Conservation (phyloP, 2,797 vertebrate genomes). For the Masticophis lateralis region DNA sequence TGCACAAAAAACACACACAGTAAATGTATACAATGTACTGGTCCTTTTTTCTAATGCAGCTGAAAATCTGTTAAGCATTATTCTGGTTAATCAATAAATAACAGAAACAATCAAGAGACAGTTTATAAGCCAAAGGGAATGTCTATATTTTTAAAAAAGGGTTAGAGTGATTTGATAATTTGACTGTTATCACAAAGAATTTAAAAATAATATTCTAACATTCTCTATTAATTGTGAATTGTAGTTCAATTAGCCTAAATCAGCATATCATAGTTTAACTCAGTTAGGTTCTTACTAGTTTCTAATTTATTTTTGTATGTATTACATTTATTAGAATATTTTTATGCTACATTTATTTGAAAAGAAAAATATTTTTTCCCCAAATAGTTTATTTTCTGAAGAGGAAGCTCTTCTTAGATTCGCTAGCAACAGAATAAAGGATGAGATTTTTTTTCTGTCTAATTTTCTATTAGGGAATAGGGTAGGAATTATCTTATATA, state of each 20-base stretch:
- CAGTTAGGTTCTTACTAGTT: constrained; percentile 56
- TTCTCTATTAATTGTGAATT: not conserved
- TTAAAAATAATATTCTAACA: not conserved
- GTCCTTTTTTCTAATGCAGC: not conserved
- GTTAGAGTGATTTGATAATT: not conserved
- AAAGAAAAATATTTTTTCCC: not conserved
- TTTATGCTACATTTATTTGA: not conserved
- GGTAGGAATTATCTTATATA: constrained; percentile 47
- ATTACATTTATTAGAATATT: not conserved
- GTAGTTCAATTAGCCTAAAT: constrained; percentile 46
- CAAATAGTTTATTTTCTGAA: not conserved
- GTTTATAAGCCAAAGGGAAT: not conserved
- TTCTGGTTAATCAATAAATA: not conserved
- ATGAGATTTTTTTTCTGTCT: not conserved
- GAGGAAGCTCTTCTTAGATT: not conserved
- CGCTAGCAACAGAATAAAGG: not conserved
- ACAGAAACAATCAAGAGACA: not conserved
- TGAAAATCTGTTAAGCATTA: not conserved
- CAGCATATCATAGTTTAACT: constrained; percentile 60
- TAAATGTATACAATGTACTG: not conserved
- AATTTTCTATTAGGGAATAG: constrained; percentile 32
- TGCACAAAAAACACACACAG: not conserved
- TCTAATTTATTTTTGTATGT: constrained; percentile 55
- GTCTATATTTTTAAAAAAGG: not conserved
- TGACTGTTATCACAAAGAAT: not conserved